Evolutionary conservation across 2,797 vertebrate genomes (phyloP).

Genomic region (Parauchenoglanis ngamensis): DNA sequence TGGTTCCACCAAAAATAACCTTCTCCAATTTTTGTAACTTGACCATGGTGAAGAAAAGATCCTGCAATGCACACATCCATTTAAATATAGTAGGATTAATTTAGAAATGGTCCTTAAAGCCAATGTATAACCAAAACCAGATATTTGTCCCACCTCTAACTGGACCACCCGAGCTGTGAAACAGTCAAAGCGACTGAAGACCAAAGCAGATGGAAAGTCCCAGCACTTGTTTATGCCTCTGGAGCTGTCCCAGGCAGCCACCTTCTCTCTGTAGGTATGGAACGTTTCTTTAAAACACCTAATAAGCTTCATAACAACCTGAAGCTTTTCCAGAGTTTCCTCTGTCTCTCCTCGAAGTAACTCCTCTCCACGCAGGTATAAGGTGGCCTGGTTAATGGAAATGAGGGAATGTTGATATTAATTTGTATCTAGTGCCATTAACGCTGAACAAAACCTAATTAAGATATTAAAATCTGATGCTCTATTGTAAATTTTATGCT

Average conservation of each 20-base stretch:
- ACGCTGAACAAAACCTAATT: neutral
- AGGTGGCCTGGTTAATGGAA: constrained; percentile 33
- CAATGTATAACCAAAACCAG: neutral
- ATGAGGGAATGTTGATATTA: constrained; percentile 9
- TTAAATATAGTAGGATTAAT: neutral
- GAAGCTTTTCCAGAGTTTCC: constrained; percentile 76
- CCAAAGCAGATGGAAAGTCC: constrained; percentile 81
- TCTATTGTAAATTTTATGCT: neutral
- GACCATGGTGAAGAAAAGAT: constrained; percentile 74
- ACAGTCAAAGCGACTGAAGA: constrained; percentile 78
- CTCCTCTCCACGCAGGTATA: constrained; percentile 75
- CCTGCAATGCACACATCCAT: constrained; percentile 62
- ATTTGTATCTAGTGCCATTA: neutral
- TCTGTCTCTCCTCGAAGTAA: constrained; percentile 78
- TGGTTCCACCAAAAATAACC: constrained; percentile 76
- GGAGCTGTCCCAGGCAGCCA: constrained; percentile 66
- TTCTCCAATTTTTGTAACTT: constrained; percentile 84
- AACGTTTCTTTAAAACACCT: constrained; percentile 76
- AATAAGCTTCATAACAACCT: constrained; percentile 69
- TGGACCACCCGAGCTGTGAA: constrained; percentile 77
- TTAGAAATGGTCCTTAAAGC: neutral
- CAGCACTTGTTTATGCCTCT: constrained; percentile 67
- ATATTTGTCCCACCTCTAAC: constrained; percentile 72
- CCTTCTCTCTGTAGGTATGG: constrained; percentile 71
- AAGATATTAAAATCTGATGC: neutral